phyloP scores from a whole-genome alignment of 2,888 invertebrate genomes.

The Xylota sylvarum region DNA sequence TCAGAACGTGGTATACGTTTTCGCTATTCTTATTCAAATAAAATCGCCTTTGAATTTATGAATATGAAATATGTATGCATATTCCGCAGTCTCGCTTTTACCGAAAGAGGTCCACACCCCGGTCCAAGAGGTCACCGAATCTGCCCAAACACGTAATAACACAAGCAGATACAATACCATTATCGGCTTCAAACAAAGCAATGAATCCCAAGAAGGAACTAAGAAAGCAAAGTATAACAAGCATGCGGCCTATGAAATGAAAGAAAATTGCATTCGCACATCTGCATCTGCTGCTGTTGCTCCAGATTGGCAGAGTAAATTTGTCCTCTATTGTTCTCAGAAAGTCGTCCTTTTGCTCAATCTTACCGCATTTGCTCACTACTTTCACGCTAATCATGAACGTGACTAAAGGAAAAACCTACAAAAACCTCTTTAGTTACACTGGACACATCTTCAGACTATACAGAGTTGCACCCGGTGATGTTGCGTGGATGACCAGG shows the following conservation, averaged over 20 bases:
- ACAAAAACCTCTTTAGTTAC: slow-evolving; percentile 59
- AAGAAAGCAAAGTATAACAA: slow-evolving; percentile 46
- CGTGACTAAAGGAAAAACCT: slow-evolving; percentile 64
- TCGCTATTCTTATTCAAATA: not conserved
- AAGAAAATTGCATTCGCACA: slow-evolving; percentile 16
- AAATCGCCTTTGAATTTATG: slow-evolving; percentile 22
- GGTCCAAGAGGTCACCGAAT: slow-evolving; percentile 41
- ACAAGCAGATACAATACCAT: slow-evolving; percentile 18
- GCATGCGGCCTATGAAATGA: slow-evolving; percentile 12
- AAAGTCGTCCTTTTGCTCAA: slow-evolving; percentile 40
- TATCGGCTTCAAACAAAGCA: slow-evolving; percentile 7
- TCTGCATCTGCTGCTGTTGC: slow-evolving; percentile 41
- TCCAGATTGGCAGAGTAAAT: slow-evolving; percentile 56
- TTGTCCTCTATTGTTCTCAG: slow-evolving; percentile 27
- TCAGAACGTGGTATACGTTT: not conserved
- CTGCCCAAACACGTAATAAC: slow-evolving; percentile 52
- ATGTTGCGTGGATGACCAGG: slow-evolving; percentile 5
- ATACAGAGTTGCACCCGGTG: slow-evolving; percentile 22
- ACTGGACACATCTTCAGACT: slow-evolving; percentile 40
- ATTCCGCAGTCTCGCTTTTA: slow-evolving; percentile 9
- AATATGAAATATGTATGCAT: slow-evolving; percentile 51
- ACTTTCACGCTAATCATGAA: slow-evolving; percentile 65
- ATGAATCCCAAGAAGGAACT: slow-evolving; percentile 4
- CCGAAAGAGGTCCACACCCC: slow-evolving; percentile 18
- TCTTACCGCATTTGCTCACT: slow-evolving; percentile 53